A percentile compares a stretch with the other conserved stretches of the same genome.
Conservation (phyloP, 2,797 vertebrate genomes). For the Thripadectes ignobilis region DNA sequence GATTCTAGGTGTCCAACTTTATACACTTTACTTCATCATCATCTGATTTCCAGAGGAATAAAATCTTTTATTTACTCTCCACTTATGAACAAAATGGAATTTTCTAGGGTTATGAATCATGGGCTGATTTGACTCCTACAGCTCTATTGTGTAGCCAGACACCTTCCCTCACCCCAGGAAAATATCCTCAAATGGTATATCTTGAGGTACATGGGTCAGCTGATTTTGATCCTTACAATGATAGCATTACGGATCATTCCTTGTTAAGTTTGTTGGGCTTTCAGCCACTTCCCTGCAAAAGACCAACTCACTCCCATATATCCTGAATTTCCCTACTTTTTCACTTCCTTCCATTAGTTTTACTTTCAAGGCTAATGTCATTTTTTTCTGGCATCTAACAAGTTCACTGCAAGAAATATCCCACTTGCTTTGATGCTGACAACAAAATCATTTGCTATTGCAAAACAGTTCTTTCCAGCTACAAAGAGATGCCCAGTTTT, state of each 20-base stretch:
- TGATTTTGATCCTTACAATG: background rate
- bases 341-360: background rate
- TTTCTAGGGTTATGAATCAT: background rate
- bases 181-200: background rate
- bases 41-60: slow-evolving; percentile 11
- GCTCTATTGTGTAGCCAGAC: background rate
- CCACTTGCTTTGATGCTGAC: background rate
- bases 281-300: background rate
- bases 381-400: background rate
- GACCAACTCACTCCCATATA: background rate
- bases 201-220: background rate
- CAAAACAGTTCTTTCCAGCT: slow-evolving; percentile 7
- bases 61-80: slow-evolving; percentile 9
- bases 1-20: background rate
- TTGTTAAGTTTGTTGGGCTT: background rate
- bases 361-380: background rate
- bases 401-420: background rate
- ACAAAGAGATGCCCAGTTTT: slow-evolving; percentile 29
- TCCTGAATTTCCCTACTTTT: background rate
- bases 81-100: background rate
- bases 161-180: background rate
- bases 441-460: slow-evolving; percentile 5
- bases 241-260: background rate
- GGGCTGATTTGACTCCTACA: background rate
- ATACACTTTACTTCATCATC: slow-evolving; percentile 1